Conservation (phyloP, 2,888 invertebrate genomes). For the Gibbula magus region DNA sequence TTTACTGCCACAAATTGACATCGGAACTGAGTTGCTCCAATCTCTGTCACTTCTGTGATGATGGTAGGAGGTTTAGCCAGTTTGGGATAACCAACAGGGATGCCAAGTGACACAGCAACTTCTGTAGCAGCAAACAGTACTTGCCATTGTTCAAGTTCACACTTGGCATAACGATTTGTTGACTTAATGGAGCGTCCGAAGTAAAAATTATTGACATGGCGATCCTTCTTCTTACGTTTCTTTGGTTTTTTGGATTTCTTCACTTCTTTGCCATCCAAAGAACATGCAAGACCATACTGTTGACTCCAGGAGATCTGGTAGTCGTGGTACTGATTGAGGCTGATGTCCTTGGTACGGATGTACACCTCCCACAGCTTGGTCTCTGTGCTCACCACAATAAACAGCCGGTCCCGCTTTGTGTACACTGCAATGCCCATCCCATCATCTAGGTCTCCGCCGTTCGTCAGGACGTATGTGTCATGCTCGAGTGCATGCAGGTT, state of each 20-base stretch:
- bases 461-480: conserved; percentile 42
- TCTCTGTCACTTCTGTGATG: conserved; percentile 22
- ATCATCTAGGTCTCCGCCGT: conserved; percentile 42
- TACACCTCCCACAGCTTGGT: conserved; percentile 44
- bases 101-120: conserved; percentile 32
- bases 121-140: conserved; percentile 37
- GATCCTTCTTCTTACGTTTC: background rate
- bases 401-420: conserved; percentile 41
- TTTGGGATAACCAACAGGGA: conserved; percentile 38
- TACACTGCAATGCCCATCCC: conserved; percentile 45
- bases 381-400: conserved; percentile 42
- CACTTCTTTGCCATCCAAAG: background rate
- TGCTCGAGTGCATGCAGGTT: conserved; percentile 42
- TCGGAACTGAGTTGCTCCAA: conserved; percentile 27
- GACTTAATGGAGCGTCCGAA: background rate
- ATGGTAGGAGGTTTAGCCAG: conserved; percentile 32
- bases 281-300: conserved; percentile 32
- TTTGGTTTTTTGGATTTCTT: background rate
- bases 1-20: conserved; percentile 39
- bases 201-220: conserved; percentile 16
- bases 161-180: background rate
- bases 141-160: conserved; percentile 39
- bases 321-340: conserved; percentile 18
- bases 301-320: conserved; percentile 40
- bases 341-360: conserved; percentile 28